Conservation (phyloP, 2,888 invertebrate genomes). For the Zygogramma bicolorata region DNA sequence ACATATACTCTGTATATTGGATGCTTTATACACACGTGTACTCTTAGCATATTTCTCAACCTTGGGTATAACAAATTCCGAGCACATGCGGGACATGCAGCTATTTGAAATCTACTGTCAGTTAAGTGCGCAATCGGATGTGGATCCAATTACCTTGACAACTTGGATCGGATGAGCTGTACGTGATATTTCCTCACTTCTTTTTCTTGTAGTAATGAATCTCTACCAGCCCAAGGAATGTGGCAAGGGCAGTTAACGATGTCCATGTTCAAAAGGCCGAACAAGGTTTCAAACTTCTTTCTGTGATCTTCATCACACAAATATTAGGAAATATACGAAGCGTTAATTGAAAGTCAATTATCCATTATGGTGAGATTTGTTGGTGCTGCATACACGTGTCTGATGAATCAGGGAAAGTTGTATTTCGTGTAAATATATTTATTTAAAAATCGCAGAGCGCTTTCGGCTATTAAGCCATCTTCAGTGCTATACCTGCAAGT, state of each 20-base stretch:
- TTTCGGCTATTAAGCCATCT: too few species aligned
- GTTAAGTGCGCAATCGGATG: too few species aligned
- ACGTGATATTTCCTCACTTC: background rate
- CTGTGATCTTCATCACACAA: background rate
- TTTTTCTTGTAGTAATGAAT: background rate
- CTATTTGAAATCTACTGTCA: too few species aligned
- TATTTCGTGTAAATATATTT: too few species aligned
- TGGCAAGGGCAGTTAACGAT: background rate
- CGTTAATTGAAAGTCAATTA: background rate
- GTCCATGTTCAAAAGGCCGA: background rate
- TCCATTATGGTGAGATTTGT: too few species aligned
- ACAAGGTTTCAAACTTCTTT: background rate
- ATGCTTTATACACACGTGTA: background rate
- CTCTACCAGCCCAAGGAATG: background rate
- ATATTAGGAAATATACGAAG: background rate
- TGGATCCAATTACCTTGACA: too few species aligned
- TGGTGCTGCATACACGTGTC: too few species aligned
- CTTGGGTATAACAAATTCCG: background rate
- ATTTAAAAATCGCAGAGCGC: too few species aligned
- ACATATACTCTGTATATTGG: background rate
- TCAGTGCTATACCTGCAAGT: too few species aligned
- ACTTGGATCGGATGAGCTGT: too few species aligned
- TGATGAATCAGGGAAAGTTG: too few species aligned
- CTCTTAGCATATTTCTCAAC: background rate
- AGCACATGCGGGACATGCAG: background rate